Evolutionary conservation across 2,888 invertebrate species (phyloP), one percentile per base, ranked within the genome.

Genomic region (Scaptomyza tumidula): DNA sequence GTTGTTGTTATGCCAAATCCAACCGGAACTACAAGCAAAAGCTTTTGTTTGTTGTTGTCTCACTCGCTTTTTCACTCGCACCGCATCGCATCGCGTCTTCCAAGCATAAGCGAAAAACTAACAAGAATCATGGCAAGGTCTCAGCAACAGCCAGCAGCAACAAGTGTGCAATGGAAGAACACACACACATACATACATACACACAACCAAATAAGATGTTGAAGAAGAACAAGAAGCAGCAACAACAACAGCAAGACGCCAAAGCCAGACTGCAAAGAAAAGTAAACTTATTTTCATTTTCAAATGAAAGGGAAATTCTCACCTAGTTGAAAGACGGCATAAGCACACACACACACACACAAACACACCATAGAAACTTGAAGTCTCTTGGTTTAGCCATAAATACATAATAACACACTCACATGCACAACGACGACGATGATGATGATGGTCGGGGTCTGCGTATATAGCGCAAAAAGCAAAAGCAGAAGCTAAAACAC

Each of bases 291-390:
- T 90, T 90, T 90, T 90, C 84, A 82, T 89, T 89, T 86, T 82
- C 82, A 89, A 90, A 90, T 89, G 90, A 90, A 90, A 90, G 90
- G 90, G 90, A 90, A 90, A 90, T 89, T 90, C 88, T 89, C 82
- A 82, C 80, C 89, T 80, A 85, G 86, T 80, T 80, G 80, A 71
- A 78, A 71, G 78, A 33, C 19, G 13, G 6, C 49, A 48, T 50
- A 57, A 57, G 13, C 44, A 35, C 29, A 61, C 33, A 49, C 54
- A 54, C 14, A 53, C 7, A 52, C 10, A 56, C 29, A 44, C 13
- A 69, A 13, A 45, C 19, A 41, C 14, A 7, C 39, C 35, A 50
- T 50, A 44, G 45, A 60, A 60, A 57, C 56, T 56, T 59, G 59
- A 35, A 44, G 55, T 44, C 19, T 37, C 39, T 64, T 56, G 65